These are phyloP conservation scores for Drosophila willistoni DNA, from an alignment of 1,140 invertebrate genomes.

Conservation along the genomic window DNA sequence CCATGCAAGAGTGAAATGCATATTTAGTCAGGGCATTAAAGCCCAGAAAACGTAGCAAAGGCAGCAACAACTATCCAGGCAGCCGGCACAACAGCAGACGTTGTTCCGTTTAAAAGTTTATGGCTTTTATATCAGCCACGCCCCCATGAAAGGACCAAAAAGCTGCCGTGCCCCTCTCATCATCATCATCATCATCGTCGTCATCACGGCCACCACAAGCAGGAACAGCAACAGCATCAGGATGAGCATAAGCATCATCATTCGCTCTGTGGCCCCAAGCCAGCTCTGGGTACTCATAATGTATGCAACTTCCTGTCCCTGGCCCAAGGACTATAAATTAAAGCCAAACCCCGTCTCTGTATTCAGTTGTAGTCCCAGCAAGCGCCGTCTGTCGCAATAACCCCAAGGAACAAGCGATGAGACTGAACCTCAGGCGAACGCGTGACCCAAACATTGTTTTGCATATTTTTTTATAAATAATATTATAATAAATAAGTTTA, in stretches of 20 bases:
- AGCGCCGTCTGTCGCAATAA: slow-evolving; percentile 57
- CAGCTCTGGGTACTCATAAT: slow-evolving; percentile 47
- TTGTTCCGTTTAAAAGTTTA: slow-evolving; percentile 66
- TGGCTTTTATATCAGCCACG: slow-evolving; percentile 55
- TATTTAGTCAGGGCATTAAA: slow-evolving; percentile 69
- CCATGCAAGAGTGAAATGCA: slow-evolving; percentile 56
- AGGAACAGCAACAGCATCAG: slow-evolving; percentile 20
- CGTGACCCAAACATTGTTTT: slow-evolving; percentile 36
- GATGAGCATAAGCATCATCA: slow-evolving; percentile 17
- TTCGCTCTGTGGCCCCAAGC: slow-evolving; percentile 11
- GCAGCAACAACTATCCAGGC: slow-evolving; percentile 9
- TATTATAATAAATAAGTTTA: slow-evolving; percentile 79
- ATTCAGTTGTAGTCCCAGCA: neutral
- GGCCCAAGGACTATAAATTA: slow-evolving; percentile 67
- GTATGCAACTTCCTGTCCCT: slow-evolving; percentile 66
- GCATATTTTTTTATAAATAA: slow-evolving; percentile 73
- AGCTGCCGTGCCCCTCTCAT: slow-evolving; percentile 11
- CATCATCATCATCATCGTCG: slow-evolving; percentile 19
- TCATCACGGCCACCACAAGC: neutral
- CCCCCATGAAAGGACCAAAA: slow-evolving; percentile 3
- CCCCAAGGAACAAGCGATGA: slow-evolving; percentile 46
- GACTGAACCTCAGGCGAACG: slow-evolving; percentile 13
- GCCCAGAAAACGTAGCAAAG: slow-evolving; percentile 37
- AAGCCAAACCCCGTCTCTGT: slow-evolving; percentile 36
- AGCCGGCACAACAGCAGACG: slow-evolving; percentile 42